Base-by-base conservation (phyloP, 2,113 vertebrate species). In the Antidorcas marsupialis region DNA sequence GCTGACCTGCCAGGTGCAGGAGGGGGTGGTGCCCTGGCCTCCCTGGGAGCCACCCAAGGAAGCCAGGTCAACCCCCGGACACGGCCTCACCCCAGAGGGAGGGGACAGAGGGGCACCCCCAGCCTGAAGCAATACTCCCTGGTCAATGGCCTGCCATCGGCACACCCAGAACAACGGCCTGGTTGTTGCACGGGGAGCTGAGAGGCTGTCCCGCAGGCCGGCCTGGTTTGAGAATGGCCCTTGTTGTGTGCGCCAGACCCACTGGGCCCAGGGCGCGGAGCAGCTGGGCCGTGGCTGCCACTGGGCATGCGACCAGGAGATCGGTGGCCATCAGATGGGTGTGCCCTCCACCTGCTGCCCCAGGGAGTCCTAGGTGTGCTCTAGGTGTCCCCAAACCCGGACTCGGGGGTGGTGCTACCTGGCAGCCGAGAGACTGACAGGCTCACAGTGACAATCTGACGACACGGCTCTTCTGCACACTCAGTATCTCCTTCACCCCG, bases 191-290 rank as follows among this genome's bases (percentile, higher is more conserved):
- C 3, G 4, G 14, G 67, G 53, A 87, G 91, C 71, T 9, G 1
- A 64, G 7, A 43, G 87, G 43, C 64, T 10, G 17, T 53, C 52
- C 79, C 28, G 9, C 3, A 19, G 64, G 52, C 50, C 9, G 16
- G 64, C 76, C 92, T 82, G 57, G 36, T 62, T 57, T 53, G 27
- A 91, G 89, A 95, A 94, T 33, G 47, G 76, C 28, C 39, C 64
- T 87, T 57, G 30, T 10, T 55, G 85, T 74, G 64, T 52, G 67
- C 1, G 2, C 30, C 79, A 85, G 33, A 74, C 21, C 21, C 33
- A 59, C 33, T 2, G 2, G 71, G 52, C 39, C 53, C 81, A 33
- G 62, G 62, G 86, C 6, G 1, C 0, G 2, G 89, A 82, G 71
- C 50, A 39, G 64, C 87, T 91, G 86, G 85, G 71, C 50, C 79